These are phyloP conservation scores for Onchidella celtica DNA, from an alignment of 2,888 invertebrate species.

Conservation along the genomic window DNA sequence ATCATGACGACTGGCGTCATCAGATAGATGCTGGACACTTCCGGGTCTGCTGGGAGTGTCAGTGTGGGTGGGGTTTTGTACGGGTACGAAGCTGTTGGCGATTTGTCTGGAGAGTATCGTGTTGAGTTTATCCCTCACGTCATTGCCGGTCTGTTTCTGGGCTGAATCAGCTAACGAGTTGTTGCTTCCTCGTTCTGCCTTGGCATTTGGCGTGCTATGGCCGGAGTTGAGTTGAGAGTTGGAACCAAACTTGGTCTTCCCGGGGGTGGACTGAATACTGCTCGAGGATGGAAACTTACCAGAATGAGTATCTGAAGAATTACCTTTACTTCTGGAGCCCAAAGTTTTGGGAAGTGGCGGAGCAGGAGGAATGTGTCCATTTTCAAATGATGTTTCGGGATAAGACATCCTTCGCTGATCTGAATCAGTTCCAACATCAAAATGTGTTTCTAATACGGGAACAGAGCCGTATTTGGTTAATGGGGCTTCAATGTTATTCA, in stretches of 20 bases:
- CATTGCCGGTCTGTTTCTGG: too few species aligned
- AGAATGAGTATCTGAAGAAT: too few species aligned
- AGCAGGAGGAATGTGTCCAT: not conserved
- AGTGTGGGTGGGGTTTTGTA: not conserved
- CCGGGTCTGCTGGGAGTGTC: not conserved
- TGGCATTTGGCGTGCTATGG: not conserved
- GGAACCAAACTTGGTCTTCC: too few species aligned
- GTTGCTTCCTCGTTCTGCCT: not conserved
- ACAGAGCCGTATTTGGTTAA: slow-evolving; percentile 14
- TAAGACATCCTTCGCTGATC: not conserved
- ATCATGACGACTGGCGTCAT: not conserved
- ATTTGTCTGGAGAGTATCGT: slow-evolving; percentile 18
- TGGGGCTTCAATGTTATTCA: not conserved
- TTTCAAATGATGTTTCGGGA: not conserved
- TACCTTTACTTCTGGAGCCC: too few species aligned
- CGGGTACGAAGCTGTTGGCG: not conserved
- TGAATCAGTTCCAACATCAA: not conserved
- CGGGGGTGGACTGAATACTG: too few species aligned
- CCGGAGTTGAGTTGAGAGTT: not conserved
- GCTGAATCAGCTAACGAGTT: not conserved
- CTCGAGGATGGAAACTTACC: too few species aligned
- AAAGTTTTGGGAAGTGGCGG: not conserved
- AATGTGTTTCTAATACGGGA: not conserved
- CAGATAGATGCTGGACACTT: not conserved
- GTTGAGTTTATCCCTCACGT: slow-evolving; percentile 20